Percentiles rank a stretch among this genome's conserved stretches.
Evolutionary conservation across 30 jellyfish, hydroid and myxozoan species (phyloP).

Genomic region (Cassiopea andromeda): DNA sequence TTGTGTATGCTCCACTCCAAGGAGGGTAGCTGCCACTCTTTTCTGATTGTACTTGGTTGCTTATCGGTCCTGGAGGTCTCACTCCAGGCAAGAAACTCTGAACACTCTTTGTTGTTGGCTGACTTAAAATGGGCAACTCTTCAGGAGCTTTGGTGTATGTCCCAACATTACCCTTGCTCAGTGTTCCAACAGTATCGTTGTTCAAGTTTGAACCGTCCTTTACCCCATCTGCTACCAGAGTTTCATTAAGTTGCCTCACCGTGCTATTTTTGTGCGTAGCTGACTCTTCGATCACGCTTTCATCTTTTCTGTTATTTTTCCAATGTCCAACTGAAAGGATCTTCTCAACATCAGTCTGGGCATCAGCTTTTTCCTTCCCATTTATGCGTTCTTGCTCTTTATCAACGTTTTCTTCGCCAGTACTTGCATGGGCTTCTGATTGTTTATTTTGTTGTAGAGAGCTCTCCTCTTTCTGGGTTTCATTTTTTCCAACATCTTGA

Average conservation of each 20-base stretch:
- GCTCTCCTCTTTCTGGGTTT: background rate
- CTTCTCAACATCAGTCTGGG: background rate
- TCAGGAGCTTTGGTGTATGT: constrained; percentile 41
- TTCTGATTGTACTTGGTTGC: background rate
- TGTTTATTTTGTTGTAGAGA: too few species aligned
- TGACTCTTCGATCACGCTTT: constrained; percentile 34
- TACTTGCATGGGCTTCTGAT: too few species aligned
- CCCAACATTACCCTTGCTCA: background rate
- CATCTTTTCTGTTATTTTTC: constrained; percentile 11
- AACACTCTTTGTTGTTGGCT: constrained; percentile 70
- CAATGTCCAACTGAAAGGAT: background rate
- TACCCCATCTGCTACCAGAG: background rate
- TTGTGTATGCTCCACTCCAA: constrained; percentile 23
- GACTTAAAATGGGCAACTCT: constrained; percentile 34
- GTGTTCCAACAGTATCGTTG: background rate
- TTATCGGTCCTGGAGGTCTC: constrained; percentile 30
- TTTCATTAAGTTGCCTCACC: background rate
- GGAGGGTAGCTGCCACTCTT: constrained; percentile 22
- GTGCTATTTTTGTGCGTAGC: constrained; percentile 30
- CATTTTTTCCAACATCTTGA: background rate
- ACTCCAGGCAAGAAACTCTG: constrained; percentile 54
- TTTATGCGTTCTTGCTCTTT: background rate
- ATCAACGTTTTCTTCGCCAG: background rate
- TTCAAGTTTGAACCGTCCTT: background rate
- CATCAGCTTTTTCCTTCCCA: constrained; percentile 1